Evolutionary conservation across 2,888 invertebrate genomes (phyloP).

Genomic region (Cheiracanthium punctorium): DNA sequence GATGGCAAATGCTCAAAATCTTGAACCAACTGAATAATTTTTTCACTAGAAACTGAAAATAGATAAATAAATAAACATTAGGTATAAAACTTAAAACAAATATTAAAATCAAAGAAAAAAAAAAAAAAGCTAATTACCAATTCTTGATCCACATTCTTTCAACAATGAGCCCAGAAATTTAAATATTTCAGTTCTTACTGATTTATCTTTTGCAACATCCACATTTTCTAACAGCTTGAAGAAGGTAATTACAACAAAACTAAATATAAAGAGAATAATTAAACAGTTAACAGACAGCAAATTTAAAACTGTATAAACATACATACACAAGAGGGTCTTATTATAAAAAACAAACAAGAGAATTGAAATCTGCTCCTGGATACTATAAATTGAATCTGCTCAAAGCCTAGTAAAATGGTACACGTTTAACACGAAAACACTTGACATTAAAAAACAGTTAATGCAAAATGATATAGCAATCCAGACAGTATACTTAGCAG

Average conservation of each 20-base stretch:
- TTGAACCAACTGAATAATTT: conserved; percentile 83
- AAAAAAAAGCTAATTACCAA: conserved; percentile 76
- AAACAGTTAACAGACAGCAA: background rate
- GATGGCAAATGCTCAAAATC: conserved; percentile 84
- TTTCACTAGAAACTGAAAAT: conserved; percentile 75
- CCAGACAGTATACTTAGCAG: no score
- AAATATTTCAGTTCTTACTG: conserved; percentile 83
- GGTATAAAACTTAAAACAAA: no score
- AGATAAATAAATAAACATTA: conserved; percentile 23
- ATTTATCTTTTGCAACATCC: conserved; percentile 78
- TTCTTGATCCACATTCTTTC: conserved; percentile 88
- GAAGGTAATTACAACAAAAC: conserved; percentile 84
- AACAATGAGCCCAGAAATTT: conserved; percentile 88
- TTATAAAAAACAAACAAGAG: no score
- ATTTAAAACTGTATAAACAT: no score
- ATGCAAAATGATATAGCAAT: no score
- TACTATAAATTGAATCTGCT: no score
- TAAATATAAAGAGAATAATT: conserved; percentile 74
- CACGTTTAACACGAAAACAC: no score
- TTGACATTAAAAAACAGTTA: no score
- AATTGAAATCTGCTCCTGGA: no score
- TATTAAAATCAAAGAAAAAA: conserved; percentile 6
- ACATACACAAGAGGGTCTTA: no score
- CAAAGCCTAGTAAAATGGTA: no score
- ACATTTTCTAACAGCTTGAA: conserved; percentile 81